These are phyloP conservation scores for Hydractinia echinata DNA, from an alignment of 30 jellyfish, hydroid and myxozoan genomes.

Conservation along the genomic window DNA sequence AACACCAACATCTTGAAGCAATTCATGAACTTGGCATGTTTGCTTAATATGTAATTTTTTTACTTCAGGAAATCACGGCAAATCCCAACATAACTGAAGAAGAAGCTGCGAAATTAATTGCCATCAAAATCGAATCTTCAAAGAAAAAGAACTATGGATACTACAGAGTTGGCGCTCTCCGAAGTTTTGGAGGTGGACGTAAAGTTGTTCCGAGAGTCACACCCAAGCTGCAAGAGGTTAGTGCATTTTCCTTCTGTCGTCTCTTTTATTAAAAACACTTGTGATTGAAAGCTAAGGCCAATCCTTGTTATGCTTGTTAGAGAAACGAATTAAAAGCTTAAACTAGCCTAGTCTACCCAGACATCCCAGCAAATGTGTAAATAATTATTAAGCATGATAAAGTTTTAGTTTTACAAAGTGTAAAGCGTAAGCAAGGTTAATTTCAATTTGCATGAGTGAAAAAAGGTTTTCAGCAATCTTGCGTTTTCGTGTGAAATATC, in stretches of 20 bases:
- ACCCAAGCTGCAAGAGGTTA: constrained; percentile 71
- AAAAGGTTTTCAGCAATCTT: no score
- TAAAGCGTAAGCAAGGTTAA: no score
- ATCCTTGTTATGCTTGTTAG: no score
- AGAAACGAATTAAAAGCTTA: no score
- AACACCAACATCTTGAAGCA: neutral
- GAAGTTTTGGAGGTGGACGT: constrained; percentile 82
- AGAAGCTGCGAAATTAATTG: constrained; percentile 93
- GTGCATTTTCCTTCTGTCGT: neutral
- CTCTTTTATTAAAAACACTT: no score
- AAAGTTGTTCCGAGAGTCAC: constrained; percentile 73
- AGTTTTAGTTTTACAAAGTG: no score
- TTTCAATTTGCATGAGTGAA: no score
- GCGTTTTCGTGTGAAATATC: no score
- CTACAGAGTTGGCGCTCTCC: constrained; percentile 85
- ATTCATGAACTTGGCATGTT: neutral
- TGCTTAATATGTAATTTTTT: neutral
- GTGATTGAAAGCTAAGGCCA: no score
- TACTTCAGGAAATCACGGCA: constrained; percentile 76
- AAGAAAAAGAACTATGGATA: constrained; percentile 80
- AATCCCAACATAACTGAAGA: constrained; percentile 80
- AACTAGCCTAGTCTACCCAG: no score
- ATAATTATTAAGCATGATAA: no score
- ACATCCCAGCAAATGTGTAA: no score
- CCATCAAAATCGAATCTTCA: constrained; percentile 72